A percentile compares a stretch with the other conserved stretches of the same genome.
phyloP scores from a whole-genome alignment of 2,888 invertebrate species.

The Cheilosia urbana region DNA sequence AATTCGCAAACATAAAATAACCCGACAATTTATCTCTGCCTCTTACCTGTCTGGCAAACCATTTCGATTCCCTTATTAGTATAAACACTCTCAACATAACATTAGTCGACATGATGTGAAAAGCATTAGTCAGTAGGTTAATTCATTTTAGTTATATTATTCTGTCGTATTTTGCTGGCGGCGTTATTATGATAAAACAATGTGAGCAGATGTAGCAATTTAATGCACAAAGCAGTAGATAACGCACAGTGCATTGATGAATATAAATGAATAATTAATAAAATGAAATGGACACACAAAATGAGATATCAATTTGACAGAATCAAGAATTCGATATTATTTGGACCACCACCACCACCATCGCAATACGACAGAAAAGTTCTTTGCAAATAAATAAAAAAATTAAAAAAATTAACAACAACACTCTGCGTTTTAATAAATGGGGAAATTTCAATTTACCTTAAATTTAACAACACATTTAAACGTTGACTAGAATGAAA shows the following conservation, averaged over 20 bases:
- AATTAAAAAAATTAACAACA: background rate
- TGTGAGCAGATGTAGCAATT: conserved; percentile 4
- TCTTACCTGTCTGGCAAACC: background rate
- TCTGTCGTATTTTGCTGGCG: conserved; percentile 76
- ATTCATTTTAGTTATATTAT: conserved; percentile 36
- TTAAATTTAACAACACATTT: conserved; percentile 55
- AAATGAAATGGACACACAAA: conserved; percentile 12
- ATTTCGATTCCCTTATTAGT: background rate
- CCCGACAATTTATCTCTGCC: background rate
- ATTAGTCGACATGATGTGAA: conserved; percentile 21
- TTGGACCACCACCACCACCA: conserved; percentile 55
- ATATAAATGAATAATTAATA: conserved; percentile 2
- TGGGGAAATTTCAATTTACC: conserved; percentile 52
- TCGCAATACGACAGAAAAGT: conserved; percentile 72
- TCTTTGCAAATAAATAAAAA: conserved; percentile 13
- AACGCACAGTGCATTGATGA: conserved; percentile 31
- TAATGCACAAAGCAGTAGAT: conserved; percentile 29
- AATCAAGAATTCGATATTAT: conserved; percentile 68
- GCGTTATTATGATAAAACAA: conserved; percentile 48
- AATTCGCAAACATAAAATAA: background rate
- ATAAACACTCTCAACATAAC: background rate
- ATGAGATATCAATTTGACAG: conserved; percentile 24
- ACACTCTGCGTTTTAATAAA: conserved; percentile 16
- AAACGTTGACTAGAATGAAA: conserved; percentile 59
- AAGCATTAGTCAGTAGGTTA: conserved; percentile 55